phyloP scores from a whole-genome alignment of 64 coral and sea anemone genomes.

The Montipora cactus region DNA sequence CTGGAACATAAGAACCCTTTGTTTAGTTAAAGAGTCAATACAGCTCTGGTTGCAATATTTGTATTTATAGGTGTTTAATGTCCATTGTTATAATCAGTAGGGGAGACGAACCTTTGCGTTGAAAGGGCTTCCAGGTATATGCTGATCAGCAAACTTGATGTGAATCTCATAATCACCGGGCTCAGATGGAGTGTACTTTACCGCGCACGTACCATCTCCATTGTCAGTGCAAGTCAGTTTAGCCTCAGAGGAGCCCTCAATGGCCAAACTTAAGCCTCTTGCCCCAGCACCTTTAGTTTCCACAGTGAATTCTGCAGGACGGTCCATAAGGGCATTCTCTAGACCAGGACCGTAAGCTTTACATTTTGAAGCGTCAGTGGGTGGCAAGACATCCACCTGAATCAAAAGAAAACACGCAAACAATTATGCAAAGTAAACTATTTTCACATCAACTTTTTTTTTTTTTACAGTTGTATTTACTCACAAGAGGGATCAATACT shows the following conservation, averaged over 20 bases:
- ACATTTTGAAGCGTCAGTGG: slow-evolving; percentile 88
- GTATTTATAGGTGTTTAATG: too few species aligned
- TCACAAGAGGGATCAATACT: too few species aligned
- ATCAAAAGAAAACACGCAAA: neutral
- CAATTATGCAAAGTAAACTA: neutral
- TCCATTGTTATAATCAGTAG: too few species aligned
- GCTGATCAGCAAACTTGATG: slow-evolving; percentile 96
- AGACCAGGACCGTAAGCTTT: slow-evolving; percentile 98
- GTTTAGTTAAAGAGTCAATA: too few species aligned
- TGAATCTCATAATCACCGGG: slow-evolving; percentile 94
- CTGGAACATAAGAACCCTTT: too few species aligned
- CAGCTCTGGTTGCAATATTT: too few species aligned
- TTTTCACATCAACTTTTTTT: neutral
- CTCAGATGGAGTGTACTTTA: slow-evolving; percentile 84
- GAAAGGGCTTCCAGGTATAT: slow-evolving; percentile 96
- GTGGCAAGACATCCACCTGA: slow-evolving; percentile 87
- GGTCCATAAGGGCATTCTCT: slow-evolving; percentile 73
- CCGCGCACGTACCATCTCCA: slow-evolving; percentile 93
- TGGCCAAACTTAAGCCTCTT: slow-evolving; percentile 86
- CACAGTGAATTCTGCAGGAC: slow-evolving; percentile 94
- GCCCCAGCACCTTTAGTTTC: slow-evolving; percentile 91
- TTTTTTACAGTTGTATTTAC: too few species aligned
- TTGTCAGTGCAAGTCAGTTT: slow-evolving; percentile 94
- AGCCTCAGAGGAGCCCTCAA: slow-evolving; percentile 94
- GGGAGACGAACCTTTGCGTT: slow-evolving; percentile 76